Evolutionary conservation across 2,113 vertebrate species (phyloP).

Genomic region (Panthera leo): DNA sequence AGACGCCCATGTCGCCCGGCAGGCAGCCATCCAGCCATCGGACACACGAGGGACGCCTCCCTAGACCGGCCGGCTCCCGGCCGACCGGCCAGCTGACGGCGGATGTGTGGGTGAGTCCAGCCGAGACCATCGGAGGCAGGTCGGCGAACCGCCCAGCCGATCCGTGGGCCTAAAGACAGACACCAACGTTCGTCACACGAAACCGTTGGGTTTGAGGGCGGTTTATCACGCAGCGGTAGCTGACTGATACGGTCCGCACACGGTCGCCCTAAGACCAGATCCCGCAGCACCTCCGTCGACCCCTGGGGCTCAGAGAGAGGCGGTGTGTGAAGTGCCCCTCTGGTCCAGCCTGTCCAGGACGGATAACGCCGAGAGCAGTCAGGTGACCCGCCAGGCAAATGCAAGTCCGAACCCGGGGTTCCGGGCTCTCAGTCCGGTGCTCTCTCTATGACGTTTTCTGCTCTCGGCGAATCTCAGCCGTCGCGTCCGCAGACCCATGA

Average conservation of each 20-base stretch:
- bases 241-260: too few species aligned
- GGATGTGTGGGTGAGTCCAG: rapidly evolving
- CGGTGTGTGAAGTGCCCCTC: not conserved
- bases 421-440: not conserved
- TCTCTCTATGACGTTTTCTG: not conserved
- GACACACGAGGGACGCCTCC: rapidly evolving
- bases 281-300: rapidly evolving
- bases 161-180: not conserved
- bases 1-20: not conserved
- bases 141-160: not conserved
- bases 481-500: not conserved
- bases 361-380: not conserved
- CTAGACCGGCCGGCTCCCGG: not conserved
- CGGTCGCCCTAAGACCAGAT: too few species aligned
- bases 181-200: not conserved
- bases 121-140: not conserved
- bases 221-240: not conserved
- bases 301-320: rapidly evolving
- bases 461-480: constrained; percentile 68
- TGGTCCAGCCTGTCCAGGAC: not conserved
- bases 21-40: rapidly evolving
- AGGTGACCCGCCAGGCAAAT: not conserved
- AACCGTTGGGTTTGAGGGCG: not conserved
- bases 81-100: rapidly evolving
- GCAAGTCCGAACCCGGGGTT: not conserved